Evolutionary conservation across 2,888 invertebrate genomes (phyloP), one percentile per base, ranked within the genome.

Genomic region (Ischnus inquisitorius): DNA sequence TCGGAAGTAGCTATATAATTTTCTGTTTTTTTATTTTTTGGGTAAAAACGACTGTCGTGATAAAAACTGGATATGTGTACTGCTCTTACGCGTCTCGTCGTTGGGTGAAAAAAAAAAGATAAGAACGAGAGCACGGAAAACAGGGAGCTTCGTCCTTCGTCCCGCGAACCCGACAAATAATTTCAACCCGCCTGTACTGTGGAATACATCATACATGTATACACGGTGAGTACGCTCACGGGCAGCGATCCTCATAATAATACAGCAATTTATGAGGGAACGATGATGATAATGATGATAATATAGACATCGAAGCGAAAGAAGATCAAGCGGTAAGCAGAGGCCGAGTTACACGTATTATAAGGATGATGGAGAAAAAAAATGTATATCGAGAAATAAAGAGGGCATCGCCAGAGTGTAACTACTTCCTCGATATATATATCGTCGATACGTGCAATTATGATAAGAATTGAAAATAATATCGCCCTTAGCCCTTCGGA

Each of bases 271-370:
- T 84, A 78, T 74, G 68, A 46, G 64, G 72, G 74, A 64, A 68
- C 74, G 78, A 81, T 81, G 80, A 80, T 46, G 84, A 57, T 84
- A 84, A 81, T 84, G 83, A 80, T 80, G 77, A 78, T 84, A 81
- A 84, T 78, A 81, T 64, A 75, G 78, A 84, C 78, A 75, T 78
- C 74, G 69, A 64, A 69, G 69, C 64, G 22, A 65, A 81, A 71
- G 60, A n/a, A 78, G 62, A 69, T 62, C 60, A 46, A 34, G 77
- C 25, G 39, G 65, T 69, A 41, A 77, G 46, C 22, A 14, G 34
- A 57, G 51, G 48, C 69, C 54, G 16, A 34, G 34, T 77, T 51
- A 72, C 25, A 62, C 57, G 46, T 10, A 43, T 39, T 10, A 43
- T 39, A 6, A 8, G 19, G 8, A 68, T 34, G 62, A 77, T 72